Percentiles rank a stretch among this genome's conserved stretches.
These are phyloP conservation scores for Alligator mississippiensis DNA, from an alignment of 2,113 vertebrate species.

Conservation along the genomic window DNA sequence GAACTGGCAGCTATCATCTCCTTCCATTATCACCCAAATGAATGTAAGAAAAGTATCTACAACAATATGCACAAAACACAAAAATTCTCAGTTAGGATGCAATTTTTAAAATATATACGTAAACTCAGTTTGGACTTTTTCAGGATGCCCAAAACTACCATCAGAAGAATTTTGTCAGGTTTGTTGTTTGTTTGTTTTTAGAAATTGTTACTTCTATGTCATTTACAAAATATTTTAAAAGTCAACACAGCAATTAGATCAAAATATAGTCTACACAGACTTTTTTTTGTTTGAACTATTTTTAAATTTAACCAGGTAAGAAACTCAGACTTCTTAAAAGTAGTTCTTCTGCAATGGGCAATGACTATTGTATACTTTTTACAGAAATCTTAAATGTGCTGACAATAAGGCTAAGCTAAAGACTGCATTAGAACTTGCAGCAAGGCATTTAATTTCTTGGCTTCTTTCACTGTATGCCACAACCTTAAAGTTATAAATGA, in stretches of 20 bases:
- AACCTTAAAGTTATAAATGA: constrained; percentile 7
- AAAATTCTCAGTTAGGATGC: not conserved
- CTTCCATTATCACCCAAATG: not conserved
- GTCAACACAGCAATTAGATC: not conserved
- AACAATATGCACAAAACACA: rapidly evolving
- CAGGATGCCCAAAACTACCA: not conserved
- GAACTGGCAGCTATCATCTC: not conserved
- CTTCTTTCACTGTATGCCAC: not conserved
- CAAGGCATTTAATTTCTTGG: not conserved
- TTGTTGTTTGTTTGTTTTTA: not conserved
- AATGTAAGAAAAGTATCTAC: not conserved
- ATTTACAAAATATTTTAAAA: not conserved
- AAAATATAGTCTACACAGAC: not conserved
- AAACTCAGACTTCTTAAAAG: not conserved
- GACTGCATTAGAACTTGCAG: not conserved
- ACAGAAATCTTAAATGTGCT: not conserved
- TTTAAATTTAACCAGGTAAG: not conserved
- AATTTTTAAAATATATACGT: not conserved
- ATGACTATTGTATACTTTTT: not conserved
- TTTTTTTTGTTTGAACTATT: not conserved
- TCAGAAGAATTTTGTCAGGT: not conserved
- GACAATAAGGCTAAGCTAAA: not conserved
- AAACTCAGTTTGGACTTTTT: not conserved
- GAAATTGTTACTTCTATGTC: not conserved
- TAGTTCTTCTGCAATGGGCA: not conserved